phyloP scores from a whole-genome alignment of 2,113 vertebrate species.

The Manacus vitellinus region DNA sequence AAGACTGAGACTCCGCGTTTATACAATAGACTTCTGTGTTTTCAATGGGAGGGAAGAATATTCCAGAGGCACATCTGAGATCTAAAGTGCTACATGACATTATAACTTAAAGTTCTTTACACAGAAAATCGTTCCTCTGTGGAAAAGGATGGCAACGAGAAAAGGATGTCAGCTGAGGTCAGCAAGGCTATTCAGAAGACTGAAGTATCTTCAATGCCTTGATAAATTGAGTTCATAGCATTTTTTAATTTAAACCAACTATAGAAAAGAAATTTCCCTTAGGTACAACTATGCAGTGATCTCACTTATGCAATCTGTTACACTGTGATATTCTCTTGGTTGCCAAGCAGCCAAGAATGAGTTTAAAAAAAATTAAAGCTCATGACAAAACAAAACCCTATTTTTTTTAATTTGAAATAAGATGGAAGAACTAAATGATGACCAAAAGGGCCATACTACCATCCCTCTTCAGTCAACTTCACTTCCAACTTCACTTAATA shows the following conservation, averaged over 20 bases:
- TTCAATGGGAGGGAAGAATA: neutral
- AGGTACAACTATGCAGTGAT: neutral
- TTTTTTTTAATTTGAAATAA: neutral
- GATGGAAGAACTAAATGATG: neutral
- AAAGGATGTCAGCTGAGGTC: neutral
- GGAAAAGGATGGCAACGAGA: neutral
- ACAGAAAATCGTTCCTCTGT: neutral
- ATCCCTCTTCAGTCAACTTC: neutral
- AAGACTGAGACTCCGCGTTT: neutral
- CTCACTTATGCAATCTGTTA: neutral
- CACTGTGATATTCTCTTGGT: neutral
- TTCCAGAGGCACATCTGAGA: neutral
- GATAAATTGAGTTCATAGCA: neutral
- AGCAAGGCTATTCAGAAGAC: neutral
- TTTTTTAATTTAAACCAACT: conserved; percentile 10
- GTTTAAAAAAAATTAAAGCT: neutral
- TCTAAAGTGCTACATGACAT: neutral
- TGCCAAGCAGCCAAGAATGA: neutral
- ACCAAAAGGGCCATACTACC: neutral
- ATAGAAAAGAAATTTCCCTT: neutral
- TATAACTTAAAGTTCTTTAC: neutral
- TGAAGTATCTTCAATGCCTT: neutral
- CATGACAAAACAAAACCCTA: neutral
- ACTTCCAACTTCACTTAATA: neutral
- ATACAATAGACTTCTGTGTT: neutral